Evolutionary conservation across 1,140 invertebrate species (phyloP).

Genomic region (Drusus annulatus): DNA sequence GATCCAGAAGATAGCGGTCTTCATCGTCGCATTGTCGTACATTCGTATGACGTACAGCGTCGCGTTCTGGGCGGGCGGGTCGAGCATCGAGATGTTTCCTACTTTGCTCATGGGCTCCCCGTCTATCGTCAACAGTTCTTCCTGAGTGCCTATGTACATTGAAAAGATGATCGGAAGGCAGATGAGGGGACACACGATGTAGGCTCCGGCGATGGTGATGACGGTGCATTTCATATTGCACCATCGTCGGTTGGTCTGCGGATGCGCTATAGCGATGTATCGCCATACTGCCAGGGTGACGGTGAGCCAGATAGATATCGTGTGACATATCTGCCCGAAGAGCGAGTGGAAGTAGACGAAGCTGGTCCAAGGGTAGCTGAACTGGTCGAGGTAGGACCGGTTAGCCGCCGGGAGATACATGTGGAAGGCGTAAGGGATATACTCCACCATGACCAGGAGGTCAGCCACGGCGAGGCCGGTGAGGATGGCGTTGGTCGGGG

Average conservation of each 20-base stretch:
- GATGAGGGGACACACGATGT: slow-evolving; percentile 86
- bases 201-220: slow-evolving; percentile 84
- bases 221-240: slow-evolving; percentile 82
- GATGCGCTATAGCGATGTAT: slow-evolving; percentile 89
- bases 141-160: slow-evolving; percentile 72
- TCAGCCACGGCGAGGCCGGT: slow-evolving; percentile 94
- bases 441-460: slow-evolving; percentile 93
- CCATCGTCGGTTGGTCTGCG: slow-evolving; percentile 83
- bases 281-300: slow-evolving; percentile 94
- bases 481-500: slow-evolving; percentile 87
- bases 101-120: slow-evolving; percentile 61
- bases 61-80: slow-evolving; percentile 64
- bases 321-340: slow-evolving; percentile 90
- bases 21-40: slow-evolving; percentile 71
- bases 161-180: slow-evolving; percentile 89
- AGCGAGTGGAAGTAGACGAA: slow-evolving; percentile 89
- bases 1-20: slow-evolving; percentile 78
- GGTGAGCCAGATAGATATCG: slow-evolving; percentile 93
- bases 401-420: slow-evolving; percentile 79
- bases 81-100: slow-evolving; percentile 38
- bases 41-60: slow-evolving; percentile 65
- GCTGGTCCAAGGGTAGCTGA: slow-evolving; percentile 84
- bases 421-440: slow-evolving; percentile 91
- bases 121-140: slow-evolving; percentile 66
- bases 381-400: slow-evolving; percentile 72